These are phyloP conservation scores for Campylomormyrus numenius DNA, from an alignment of 2,113 vertebrate species.

Conservation along the genomic window DNA sequence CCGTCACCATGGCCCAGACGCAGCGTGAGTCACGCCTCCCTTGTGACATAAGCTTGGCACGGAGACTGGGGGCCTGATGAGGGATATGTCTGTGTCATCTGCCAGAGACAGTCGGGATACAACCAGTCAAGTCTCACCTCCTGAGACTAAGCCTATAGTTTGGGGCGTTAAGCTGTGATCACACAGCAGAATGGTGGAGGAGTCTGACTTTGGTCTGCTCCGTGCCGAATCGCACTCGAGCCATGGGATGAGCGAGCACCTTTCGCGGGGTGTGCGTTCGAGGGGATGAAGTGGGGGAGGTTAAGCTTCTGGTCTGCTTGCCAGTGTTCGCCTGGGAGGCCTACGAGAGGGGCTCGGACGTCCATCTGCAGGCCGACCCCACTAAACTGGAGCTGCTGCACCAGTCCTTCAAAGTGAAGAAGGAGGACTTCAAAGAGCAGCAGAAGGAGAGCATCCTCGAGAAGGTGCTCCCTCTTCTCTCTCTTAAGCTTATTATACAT, in stretches of 20 bases:
- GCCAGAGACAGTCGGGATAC: neutral
- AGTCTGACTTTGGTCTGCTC: neutral
- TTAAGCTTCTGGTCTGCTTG: conserved; percentile 22
- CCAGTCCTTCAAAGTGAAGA: conserved; percentile 94
- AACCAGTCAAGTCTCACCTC: neutral
- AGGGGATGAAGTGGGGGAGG: neutral
- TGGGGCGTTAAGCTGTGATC: neutral
- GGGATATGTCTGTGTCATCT: neutral
- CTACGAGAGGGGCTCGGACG: conserved; percentile 94
- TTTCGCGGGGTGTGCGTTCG: neutral
- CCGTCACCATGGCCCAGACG: conserved; percentile 92
- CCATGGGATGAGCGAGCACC: neutral
- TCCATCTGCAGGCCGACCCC: conserved; percentile 94
- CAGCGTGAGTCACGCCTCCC: conserved; percentile 70
- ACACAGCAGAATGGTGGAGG: neutral
- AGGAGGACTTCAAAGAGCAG: conserved; percentile 90
- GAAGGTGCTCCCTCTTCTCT: conserved; percentile 59
- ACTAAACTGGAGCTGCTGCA: conserved; percentile 91
- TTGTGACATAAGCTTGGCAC: neutral
- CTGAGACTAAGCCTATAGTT: neutral
- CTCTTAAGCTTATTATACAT: neutral
- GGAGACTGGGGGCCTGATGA: neutral
- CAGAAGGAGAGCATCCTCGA: conserved; percentile 91
- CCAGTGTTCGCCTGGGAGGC: conserved; percentile 98
- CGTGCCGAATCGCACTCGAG: neutral